Conservation (phyloP, 2,888 invertebrate genomes). For the Macaria liturata region DNA sequence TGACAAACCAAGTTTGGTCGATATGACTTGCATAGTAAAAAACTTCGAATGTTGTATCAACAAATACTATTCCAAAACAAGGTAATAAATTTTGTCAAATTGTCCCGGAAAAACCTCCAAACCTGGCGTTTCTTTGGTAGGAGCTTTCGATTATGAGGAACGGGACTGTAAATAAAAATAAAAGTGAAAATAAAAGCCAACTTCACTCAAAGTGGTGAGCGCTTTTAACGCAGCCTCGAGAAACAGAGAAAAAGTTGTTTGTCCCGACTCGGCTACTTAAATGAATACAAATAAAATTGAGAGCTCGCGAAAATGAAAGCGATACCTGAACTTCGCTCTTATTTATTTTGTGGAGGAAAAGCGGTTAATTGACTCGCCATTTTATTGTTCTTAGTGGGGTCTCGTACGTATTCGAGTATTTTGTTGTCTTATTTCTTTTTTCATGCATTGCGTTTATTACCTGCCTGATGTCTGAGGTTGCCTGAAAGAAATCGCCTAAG, state of each 20-base stretch:
- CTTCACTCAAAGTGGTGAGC: slow-evolving; percentile 23
- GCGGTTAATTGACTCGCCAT: no score
- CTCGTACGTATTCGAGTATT: no score
- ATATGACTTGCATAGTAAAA: no score
- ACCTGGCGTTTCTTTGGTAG: slow-evolving; percentile 5
- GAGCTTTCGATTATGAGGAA: slow-evolving; percentile 30
- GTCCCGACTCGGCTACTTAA: slow-evolving; percentile 15
- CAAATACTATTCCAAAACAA: background rate
- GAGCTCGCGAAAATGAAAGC: slow-evolving; percentile 12
- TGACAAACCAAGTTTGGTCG: no score
- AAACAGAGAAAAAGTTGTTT: slow-evolving; percentile 21
- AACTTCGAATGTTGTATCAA: no score
- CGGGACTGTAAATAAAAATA: slow-evolving; percentile 28
- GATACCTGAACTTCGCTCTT: background rate
- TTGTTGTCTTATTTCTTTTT: no score
- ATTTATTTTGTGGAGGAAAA: no score
- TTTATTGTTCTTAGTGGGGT: no score
- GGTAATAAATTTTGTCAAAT: background rate
- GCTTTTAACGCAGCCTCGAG: slow-evolving; percentile 20
- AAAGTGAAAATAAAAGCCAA: slow-evolving; percentile 22
- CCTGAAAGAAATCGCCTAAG: no score
- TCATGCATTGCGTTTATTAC: no score
- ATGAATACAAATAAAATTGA: slow-evolving; percentile 27
- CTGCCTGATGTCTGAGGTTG: no score
- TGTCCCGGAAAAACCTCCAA: slow-evolving; percentile 10